phyloP scores from a whole-genome alignment of 2,113 vertebrate species.

The Clinocottus analis region DNA sequence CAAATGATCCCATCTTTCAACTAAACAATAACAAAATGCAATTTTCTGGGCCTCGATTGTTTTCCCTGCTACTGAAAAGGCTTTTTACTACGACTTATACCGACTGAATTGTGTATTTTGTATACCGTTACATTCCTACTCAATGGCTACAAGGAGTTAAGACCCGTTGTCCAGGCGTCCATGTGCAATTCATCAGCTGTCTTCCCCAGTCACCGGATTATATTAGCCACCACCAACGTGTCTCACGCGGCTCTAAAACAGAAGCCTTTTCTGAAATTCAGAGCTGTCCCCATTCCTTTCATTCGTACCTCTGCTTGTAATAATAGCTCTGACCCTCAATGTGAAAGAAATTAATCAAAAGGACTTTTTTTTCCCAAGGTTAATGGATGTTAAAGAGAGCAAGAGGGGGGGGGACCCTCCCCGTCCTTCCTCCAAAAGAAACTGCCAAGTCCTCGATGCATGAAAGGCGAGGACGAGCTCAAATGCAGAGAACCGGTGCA shows the following conservation, averaged over 20 bases:
- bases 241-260: conserved; percentile 47
- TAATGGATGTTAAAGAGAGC: conserved; percentile 71
- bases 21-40: not conserved
- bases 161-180: conserved; percentile 45
- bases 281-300: conserved; percentile 65
- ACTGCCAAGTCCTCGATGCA: conserved; percentile 61
- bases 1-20: too few species aligned
- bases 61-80: not conserved
- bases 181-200: conserved; percentile 31
- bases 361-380: conserved; percentile 59
- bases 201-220: conserved; percentile 31
- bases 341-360: conserved; percentile 70
- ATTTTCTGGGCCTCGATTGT: not conserved
- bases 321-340: conserved; percentile 75
- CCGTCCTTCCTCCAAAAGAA: not conserved
- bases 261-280: conserved; percentile 48
- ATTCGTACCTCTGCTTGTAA: conserved; percentile 57
- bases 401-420: conserved; percentile 8
- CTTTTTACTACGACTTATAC: not conserved
- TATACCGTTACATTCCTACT: not conserved
- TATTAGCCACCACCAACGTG: conserved; percentile 46
- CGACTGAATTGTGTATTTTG: fast-evolving
- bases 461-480: conserved; percentile 60
- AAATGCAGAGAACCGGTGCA: conserved; percentile 36
- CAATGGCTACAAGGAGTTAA: not conserved